These are phyloP conservation scores for Falco cherrug DNA, from an alignment of 2,797 vertebrate species.

Conservation along the genomic window DNA sequence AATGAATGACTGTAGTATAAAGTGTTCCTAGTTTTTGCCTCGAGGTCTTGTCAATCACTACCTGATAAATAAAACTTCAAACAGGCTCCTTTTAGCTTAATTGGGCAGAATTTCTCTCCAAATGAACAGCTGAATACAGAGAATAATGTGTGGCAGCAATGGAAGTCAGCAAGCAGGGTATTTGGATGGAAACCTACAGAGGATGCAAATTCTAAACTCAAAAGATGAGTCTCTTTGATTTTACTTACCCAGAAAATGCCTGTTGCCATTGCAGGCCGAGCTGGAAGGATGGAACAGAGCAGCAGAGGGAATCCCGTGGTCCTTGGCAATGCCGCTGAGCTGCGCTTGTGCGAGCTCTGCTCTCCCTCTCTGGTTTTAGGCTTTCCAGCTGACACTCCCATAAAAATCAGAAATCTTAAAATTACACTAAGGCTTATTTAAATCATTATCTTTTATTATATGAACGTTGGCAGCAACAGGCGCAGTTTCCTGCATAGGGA, in stretches of 20 bases:
- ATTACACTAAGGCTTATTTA: neutral
- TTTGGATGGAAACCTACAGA: neutral
- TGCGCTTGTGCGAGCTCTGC: neutral
- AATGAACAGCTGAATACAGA: neutral
- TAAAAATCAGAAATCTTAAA: conserved; percentile 9
- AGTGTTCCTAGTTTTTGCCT: conserved; percentile 44
- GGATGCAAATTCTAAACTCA: neutral
- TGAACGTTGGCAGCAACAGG: neutral
- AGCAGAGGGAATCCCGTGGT: neutral
- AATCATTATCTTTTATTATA: conserved; percentile 37
- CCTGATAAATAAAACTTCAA: conserved; percentile 70
- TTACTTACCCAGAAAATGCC: neutral
- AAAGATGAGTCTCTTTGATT: neutral
- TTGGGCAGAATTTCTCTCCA: conserved; percentile 38
- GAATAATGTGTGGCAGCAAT: neutral
- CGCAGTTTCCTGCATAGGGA: neutral
- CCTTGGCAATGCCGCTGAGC: neutral
- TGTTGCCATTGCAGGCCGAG: neutral
- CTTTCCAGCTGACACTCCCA: neutral
- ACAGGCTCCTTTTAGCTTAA: conserved; percentile 48
- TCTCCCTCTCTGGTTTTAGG: neutral
- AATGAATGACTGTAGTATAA: conserved; percentile 43
- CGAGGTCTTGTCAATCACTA: conserved; percentile 70
- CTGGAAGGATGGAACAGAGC: neutral
- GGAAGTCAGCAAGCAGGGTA: neutral